Evolutionary conservation across 2,113 vertebrate species (phyloP), one percentile per base, ranked within the genome.

Genomic region (Sprattus sprattus): DNA sequence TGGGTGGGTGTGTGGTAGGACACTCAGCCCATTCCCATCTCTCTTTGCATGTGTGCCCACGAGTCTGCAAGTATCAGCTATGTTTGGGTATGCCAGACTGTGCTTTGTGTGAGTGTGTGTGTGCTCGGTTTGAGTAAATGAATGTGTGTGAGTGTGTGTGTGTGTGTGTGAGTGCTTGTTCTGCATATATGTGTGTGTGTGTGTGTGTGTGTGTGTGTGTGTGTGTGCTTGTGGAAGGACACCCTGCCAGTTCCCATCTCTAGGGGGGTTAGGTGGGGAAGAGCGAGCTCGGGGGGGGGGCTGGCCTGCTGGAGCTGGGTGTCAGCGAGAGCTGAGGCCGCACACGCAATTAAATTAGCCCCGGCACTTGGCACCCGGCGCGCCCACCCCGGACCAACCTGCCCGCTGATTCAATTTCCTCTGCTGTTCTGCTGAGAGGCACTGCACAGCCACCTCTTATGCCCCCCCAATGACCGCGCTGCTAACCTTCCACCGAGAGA

Each of bases 401-500:
- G 85, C 89, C 88, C 50, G 88, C 89, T 90, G 89, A 91, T 88
- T 88, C 88, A 90, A 91, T 92, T 91, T 90, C 91, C 90, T 88
- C 87, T 83, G 85, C 85, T 87, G 87, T 82, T 88, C 89, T 89
- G 88, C 80, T 22, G 80, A 84, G 87, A 88, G 86, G 81, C 83
- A 87, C 82, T 83, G 39, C 81, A 89, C 52, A 81, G 81, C 67
- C 84, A 86, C 85, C 85, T 44, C 83, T 85, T 67, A 78, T 71
- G 46, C 88, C 81, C 81, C 87, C 60, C 67, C n/a, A n/a, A 22
- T 85, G 82, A 85, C 87, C 85, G 6, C 82, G 15, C 47, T 28
- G 57, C 82, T 86, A 82, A 85, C 87, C 83, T 88, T 82, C 20
- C 49, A 60, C 44, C 46, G 44, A 50, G 39, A 50, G 5, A 84